phyloP scores from a whole-genome alignment of 2,888 invertebrate species.

The Oscheius onirici region DNA sequence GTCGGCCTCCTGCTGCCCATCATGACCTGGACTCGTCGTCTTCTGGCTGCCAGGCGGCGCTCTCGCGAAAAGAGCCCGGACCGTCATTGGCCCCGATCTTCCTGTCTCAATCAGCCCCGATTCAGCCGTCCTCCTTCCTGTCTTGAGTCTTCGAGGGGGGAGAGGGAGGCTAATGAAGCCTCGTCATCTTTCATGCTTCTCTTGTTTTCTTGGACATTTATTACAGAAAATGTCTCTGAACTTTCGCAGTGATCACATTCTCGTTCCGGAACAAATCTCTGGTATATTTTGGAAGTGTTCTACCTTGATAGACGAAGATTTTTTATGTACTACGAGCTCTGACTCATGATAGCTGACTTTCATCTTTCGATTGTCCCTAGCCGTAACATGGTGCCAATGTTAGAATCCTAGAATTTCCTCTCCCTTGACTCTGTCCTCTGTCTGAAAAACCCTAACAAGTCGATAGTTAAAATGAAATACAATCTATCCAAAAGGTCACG shows the following conservation, averaged over 20 bases:
- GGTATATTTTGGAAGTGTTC: not conserved
- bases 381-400: too few relatives aligned
- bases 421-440: too few relatives aligned
- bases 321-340: not conserved
- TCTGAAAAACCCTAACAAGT: too few relatives aligned
- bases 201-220: not conserved
- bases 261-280: not conserved
- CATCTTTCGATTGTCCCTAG: too few relatives aligned
- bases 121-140: slow-evolving; percentile 8
- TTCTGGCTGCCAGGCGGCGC: not conserved
- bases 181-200: slow-evolving; percentile 9
- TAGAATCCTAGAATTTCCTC: too few relatives aligned
- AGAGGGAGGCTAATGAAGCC: slow-evolving; percentile 7
- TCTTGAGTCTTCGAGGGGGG: too few relatives aligned
- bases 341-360: not conserved
- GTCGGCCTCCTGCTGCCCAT: not conserved
- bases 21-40: not conserved
- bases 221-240: not conserved
- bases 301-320: not conserved
- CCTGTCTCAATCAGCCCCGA: slow-evolving; percentile 32
- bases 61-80: not conserved
- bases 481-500: not conserved
- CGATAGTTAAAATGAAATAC: not conserved
- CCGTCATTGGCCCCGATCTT: slow-evolving; percentile 30
- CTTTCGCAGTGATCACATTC: not conserved